Evolutionary conservation across 35 echinoderm and acorn worm genomes (phyloP), one percentile per base, ranked within the genome.

Genomic region (Strongylocentrotus purpuratus): DNA sequence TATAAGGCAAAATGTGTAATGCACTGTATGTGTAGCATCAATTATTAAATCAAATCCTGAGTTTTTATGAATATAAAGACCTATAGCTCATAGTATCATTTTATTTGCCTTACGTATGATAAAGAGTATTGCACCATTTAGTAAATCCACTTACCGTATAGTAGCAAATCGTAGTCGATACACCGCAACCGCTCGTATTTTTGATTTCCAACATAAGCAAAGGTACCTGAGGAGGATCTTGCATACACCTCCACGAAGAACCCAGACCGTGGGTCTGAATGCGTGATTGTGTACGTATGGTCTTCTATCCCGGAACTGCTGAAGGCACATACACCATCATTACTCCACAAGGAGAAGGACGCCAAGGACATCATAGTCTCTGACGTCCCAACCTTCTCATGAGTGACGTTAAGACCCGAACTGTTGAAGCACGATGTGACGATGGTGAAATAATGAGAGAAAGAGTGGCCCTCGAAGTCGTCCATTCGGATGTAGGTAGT

Each of bases 361-460:
- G 22, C 65, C 20, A 78, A 7, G 20, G 65, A 78, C 65, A 78
- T n/a, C 28, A 18, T 28, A 5, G 65, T 78, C 2, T 78, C 20
- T 78, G 65, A 78, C 28, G 22, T n/a, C 7, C 65, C 65, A 78
- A n/a, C 22, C 20, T n/a, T 78, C 65, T 2, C 20, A 78, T 78
- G n/a, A 9, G n/a, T 22, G 65, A 78, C 65, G 65, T 8, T 28
- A 28, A 78, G 65, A 78, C 65, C 65, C 18, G 65, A 78, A n/a
- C 65, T 78, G 25, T n/a, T 28, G 0, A 45, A 18, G 31, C 91
- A 93, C 1, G 91, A 3, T 13, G 31, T 47, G 45, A 93, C n/a
- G 14, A 93, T 32, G 46, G 91, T 93, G 91, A 48, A 93, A n/a
- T 93, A 58, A 32, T 93, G 45, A 32, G 45, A 93, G 45, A 93